Evolutionary conservation across 1,140 invertebrate genomes (phyloP), one percentile per base, ranked within the genome.

Genomic region (Tetramorium parvispinum): DNA sequence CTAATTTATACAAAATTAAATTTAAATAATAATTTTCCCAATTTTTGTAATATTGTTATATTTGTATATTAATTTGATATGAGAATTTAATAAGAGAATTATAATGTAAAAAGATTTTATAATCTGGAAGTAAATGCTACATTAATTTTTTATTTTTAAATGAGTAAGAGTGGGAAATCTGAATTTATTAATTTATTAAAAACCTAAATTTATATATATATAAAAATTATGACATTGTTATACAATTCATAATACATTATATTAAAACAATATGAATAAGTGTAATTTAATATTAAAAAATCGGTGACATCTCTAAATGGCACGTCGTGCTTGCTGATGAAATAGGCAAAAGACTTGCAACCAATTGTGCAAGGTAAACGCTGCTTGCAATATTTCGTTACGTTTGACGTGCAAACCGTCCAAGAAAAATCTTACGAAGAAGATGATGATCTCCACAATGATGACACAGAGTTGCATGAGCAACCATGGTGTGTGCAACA

Each of bases 291-390:
- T 32, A 18, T 32, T 16, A 82, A 59, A 65, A 77, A 63, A 24
- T 2, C 16, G 43, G 37, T 21, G 5, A 68, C 2, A 4, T 81
- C 11, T 51, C 21, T 68, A 86, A 46, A 75, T 81, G 37, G 37
- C 8, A 37, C 43, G 70, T n/a, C 81, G 79, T n/a, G 46, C 61
- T 78, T 95, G 93, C 37, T 90, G 91, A 70, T 94, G 90, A 82
- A 95, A 95, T 0, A 95, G 85, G 76, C 95, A 95, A 71, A 95
- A 95, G 27, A 95, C 94, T 92, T 95, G 95, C 7, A 95, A 87
- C 95, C 95, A 95, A 85, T 95, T 95, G 79, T 94, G 91, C 7
- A 93, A 73, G 1, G 90, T 92, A 43, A 94, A 91, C 27, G 94
- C 71, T 32, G 94, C 92, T 18, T 93, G 87, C 11, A 95, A 86